These are phyloP conservation scores for Papilio elwesi DNA, from an alignment of 2,888 invertebrate genomes.

Conservation along the genomic window DNA sequence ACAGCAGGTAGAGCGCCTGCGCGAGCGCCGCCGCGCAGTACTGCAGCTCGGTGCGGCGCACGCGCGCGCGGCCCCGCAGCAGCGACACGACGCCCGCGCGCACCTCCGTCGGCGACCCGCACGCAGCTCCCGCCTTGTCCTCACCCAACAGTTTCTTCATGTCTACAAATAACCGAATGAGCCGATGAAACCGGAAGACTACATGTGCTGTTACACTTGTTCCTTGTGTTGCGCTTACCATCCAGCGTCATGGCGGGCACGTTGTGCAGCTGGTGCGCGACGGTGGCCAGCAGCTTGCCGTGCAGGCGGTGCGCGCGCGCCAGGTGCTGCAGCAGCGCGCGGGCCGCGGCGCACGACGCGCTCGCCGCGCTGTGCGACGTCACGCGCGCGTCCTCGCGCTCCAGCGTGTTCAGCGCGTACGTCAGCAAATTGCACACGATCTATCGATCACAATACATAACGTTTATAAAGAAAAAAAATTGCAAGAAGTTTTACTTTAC, in stretches of 20 bases:
- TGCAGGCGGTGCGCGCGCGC: constrained; percentile 56
- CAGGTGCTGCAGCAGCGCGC: constrained; percentile 58
- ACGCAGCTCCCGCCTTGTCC: constrained; percentile 46
- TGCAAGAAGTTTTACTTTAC: too few species aligned
- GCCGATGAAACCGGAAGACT: too few species aligned
- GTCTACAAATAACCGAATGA: too few species aligned
- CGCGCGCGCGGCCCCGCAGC: constrained; percentile 52
- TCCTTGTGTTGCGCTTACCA: constrained; percentile 56
- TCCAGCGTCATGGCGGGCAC: constrained; percentile 66
- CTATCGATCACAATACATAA: constrained; percentile 68
- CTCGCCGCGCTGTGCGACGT: constrained; percentile 49
- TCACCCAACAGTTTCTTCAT: constrained; percentile 79
- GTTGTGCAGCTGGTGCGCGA: constrained; percentile 62
- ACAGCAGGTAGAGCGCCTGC: constrained; percentile 89
- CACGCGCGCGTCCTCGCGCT: constrained; percentile 71
- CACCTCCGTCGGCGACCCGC: constrained; percentile 55
- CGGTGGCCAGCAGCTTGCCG: constrained; percentile 65
- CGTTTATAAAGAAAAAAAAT: not conserved
- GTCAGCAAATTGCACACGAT: constrained; percentile 89
- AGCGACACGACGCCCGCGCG: constrained; percentile 53
- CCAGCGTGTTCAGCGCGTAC: constrained; percentile 87
- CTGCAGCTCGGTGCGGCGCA: constrained; percentile 82
- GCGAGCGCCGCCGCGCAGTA: constrained; percentile 88
- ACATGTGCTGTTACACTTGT: too few species aligned
- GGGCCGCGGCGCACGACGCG: constrained; percentile 52